Conservation (phyloP, 2,797 vertebrate species). For the Morus bassanus region DNA sequence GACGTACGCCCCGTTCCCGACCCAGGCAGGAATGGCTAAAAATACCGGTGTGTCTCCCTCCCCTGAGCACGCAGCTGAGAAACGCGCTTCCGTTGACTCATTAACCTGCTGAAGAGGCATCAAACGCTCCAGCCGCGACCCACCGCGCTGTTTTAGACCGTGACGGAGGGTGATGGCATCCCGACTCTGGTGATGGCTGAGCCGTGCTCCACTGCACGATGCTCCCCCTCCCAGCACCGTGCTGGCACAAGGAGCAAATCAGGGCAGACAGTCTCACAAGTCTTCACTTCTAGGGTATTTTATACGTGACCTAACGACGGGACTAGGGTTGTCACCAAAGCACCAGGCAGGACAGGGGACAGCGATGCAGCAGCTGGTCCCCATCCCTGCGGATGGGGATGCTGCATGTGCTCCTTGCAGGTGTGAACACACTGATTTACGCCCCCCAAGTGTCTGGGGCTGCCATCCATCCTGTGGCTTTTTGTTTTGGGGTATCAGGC, state of each 20-base stretch:
- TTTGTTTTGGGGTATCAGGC: background rate
- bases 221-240: background rate
- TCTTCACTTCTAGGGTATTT: background rate
- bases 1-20: background rate
- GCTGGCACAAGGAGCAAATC: background rate
- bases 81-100: conserved; percentile 72
- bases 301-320: background rate
- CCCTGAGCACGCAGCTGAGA: background rate
- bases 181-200: rapidly evolving
- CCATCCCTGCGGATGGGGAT: background rate
- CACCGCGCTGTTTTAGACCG: background rate
- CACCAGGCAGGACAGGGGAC: background rate
- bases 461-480: background rate
- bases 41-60: background rate
- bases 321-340: rapidly evolving
- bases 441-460: rapidly evolving
- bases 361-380: background rate
- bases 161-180: rapidly evolving
- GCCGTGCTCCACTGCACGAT: background rate
- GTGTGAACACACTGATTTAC: background rate
- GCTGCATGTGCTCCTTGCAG: background rate
- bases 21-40: conserved; percentile 1
- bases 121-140: conserved; percentile 58
- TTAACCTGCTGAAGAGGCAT: conserved; percentile 61
- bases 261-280: background rate